phyloP scores from a whole-genome alignment of 37 sponge, comb jelly and placozoan genomes.

The Oopsacas minuta region DNA sequence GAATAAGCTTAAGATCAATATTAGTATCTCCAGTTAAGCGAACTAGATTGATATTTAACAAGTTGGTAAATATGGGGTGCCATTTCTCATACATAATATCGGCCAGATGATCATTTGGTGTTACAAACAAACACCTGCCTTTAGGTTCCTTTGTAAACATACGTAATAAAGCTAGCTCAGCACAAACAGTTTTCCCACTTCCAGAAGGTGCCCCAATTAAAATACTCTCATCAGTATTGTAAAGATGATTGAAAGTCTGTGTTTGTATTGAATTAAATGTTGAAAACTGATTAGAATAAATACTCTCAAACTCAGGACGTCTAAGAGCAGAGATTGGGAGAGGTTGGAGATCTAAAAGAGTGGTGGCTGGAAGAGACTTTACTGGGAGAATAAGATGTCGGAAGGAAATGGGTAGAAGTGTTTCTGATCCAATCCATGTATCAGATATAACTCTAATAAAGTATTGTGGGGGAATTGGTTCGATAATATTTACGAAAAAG shows the following conservation, averaged over 20 bases:
- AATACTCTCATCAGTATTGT: slow-evolving; percentile 94
- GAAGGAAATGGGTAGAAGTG: slow-evolving; percentile 89
- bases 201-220: slow-evolving; percentile 95
- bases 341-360: slow-evolving; percentile 92
- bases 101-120: slow-evolving; percentile 74
- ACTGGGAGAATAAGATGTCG: slow-evolving; percentile 94
- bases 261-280: slow-evolving; percentile 96
- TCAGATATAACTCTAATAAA: slow-evolving; percentile 78
- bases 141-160: slow-evolving; percentile 47
- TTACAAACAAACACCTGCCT: slow-evolving; percentile 72
- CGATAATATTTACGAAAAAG: slow-evolving; percentile 97
- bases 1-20: slow-evolving; percentile 68
- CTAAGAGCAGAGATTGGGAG: slow-evolving; percentile 87
- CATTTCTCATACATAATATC: slow-evolving; percentile 83
- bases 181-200: slow-evolving; percentile 98
- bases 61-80: slow-evolving; percentile 65
- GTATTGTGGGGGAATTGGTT: slow-evolving; percentile 99
- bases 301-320: slow-evolving; percentile 55
- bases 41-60: slow-evolving; percentile 68
- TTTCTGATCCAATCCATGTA: slow-evolving; percentile 75
- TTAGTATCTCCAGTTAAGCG: slow-evolving; percentile 93
- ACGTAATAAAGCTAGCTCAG: slow-evolving; percentile 88
- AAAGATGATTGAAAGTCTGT: slow-evolving; percentile 92
- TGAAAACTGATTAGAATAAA: slow-evolving; percentile 79
- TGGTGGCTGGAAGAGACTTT: slow-evolving; percentile 95